Conservation (phyloP, 2,113 vertebrate genomes). For the Morone chrysops region DNA sequence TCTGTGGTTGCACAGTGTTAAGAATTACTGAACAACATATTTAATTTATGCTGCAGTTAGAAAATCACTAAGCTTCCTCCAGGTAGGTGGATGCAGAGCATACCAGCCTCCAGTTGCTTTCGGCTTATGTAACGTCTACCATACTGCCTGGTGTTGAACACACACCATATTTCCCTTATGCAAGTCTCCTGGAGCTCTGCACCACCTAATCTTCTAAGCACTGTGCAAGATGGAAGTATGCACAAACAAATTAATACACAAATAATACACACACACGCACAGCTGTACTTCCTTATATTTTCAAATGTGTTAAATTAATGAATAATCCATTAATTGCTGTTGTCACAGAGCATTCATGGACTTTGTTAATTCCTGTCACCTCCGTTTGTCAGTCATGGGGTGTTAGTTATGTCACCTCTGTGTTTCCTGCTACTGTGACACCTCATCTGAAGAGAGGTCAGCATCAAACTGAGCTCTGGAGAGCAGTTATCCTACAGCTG, state of each 20-base stretch:
- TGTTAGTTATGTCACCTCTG: constrained; percentile 65
- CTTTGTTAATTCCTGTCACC: constrained; percentile 51
- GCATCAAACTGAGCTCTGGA: constrained; percentile 50
- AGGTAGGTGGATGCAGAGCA: constrained; percentile 24
- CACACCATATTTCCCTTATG: constrained; percentile 6
- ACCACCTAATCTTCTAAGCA: not conserved
- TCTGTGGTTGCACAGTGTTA: not conserved
- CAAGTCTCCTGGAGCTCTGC: constrained; percentile 22
- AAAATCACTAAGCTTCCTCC: constrained; percentile 22
- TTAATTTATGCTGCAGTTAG: constrained; percentile 25
- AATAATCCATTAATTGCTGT: constrained; percentile 49
- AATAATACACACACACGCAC: not conserved
- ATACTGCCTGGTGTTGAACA: constrained; percentile 15
- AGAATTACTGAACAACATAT: constrained; percentile 14
- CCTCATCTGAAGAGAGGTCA: constrained; percentile 64
- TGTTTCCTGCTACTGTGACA: constrained; percentile 54
- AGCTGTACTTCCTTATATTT: constrained; percentile 23
- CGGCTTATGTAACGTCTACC: constrained; percentile 29
- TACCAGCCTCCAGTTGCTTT: constrained; percentile 17
- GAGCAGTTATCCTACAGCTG: constrained; percentile 55
- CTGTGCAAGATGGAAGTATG: not conserved
- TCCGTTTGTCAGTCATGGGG: constrained; percentile 65
- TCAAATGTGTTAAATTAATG: constrained; percentile 43
- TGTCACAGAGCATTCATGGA: not conserved
- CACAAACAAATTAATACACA: constrained; percentile 9